Conservation (phyloP, 2,797 vertebrate species). For the Oryzias dopingdopingensis region DNA sequence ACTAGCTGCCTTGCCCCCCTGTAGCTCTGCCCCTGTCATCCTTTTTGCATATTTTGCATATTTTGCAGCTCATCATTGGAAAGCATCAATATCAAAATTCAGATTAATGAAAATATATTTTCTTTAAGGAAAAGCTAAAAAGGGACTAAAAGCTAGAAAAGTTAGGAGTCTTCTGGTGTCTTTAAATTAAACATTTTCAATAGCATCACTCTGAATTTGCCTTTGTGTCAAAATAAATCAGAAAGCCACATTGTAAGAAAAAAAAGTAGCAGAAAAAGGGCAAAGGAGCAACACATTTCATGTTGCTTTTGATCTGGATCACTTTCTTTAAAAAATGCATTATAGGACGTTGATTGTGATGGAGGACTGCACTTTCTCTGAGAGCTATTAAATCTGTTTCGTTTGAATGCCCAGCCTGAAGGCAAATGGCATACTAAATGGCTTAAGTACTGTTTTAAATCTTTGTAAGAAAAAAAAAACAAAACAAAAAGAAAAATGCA, state of each 20-base stretch:
- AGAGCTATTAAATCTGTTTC: conserved; percentile 11
- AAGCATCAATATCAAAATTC: too few relatives aligned
- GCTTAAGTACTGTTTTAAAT: conserved; percentile 23
- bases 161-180: too few relatives aligned
- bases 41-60: too few relatives aligned
- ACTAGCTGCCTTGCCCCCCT: too few relatives aligned
- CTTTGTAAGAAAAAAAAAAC: conserved; percentile 4
- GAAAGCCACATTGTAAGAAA: background rate
- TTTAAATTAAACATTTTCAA: background rate
- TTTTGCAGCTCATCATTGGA: too few relatives aligned
- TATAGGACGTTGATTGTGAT: background rate
- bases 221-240: too few relatives aligned
- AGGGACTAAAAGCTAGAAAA: too few relatives aligned
- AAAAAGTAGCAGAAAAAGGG: too few relatives aligned
- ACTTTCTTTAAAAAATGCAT: conserved; percentile 1
- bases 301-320: background rate
- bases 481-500: background rate
- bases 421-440: conserved; percentile 15
- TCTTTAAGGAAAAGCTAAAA: too few relatives aligned
- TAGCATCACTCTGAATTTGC: background rate
- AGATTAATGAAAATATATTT: too few relatives aligned
- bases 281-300: background rate
- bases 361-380: background rate
- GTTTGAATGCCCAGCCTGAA: conserved; percentile 9
- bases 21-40: too few relatives aligned